Percentiles rank a stretch among this genome's conserved stretches.
Conservation (phyloP, 2,888 invertebrate species). For the Arctia plantaginis region DNA sequence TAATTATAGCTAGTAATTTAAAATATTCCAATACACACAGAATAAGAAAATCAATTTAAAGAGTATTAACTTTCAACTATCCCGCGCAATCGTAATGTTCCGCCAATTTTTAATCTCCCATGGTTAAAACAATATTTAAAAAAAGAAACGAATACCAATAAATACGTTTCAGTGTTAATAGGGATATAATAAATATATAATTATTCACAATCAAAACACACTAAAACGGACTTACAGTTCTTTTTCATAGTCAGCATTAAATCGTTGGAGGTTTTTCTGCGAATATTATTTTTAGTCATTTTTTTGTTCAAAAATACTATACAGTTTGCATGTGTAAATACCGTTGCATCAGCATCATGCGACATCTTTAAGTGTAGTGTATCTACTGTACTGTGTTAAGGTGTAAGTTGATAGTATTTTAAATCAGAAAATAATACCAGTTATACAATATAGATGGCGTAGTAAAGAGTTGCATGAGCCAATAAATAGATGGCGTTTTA, state of each 20-base stretch:
- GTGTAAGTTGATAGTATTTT: background rate
- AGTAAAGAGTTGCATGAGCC: background rate
- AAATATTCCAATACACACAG: too few relatives aligned
- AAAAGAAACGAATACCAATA: slow-evolving; percentile 1
- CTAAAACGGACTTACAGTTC: slow-evolving; percentile 83
- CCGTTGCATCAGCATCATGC: too few relatives aligned
- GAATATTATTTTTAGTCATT: slow-evolving; percentile 66
- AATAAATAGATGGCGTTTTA: slow-evolving; percentile 25
- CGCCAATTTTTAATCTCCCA: background rate
- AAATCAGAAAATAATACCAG: background rate
- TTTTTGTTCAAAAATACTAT: slow-evolving; percentile 34
- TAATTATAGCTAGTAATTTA: too few relatives aligned
- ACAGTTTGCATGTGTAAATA: slow-evolving; percentile 25
- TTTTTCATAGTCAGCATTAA: slow-evolving; percentile 83
- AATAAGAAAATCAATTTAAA: too few relatives aligned
- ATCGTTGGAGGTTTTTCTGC: slow-evolving; percentile 85
- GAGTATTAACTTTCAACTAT: too few relatives aligned
- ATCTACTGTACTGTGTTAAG: too few relatives aligned
- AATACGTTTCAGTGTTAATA: slow-evolving; percentile 5
- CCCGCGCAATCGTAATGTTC: too few relatives aligned
- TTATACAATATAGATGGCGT: slow-evolving; percentile 21
- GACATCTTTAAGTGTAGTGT: background rate
- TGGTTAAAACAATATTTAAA: slow-evolving; percentile 12
- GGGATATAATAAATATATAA: slow-evolving; percentile 11
- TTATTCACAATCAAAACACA: slow-evolving; percentile 79